phyloP scores from a whole-genome alignment of 2,888 invertebrate genomes.

The Napeogenes inachia region DNA sequence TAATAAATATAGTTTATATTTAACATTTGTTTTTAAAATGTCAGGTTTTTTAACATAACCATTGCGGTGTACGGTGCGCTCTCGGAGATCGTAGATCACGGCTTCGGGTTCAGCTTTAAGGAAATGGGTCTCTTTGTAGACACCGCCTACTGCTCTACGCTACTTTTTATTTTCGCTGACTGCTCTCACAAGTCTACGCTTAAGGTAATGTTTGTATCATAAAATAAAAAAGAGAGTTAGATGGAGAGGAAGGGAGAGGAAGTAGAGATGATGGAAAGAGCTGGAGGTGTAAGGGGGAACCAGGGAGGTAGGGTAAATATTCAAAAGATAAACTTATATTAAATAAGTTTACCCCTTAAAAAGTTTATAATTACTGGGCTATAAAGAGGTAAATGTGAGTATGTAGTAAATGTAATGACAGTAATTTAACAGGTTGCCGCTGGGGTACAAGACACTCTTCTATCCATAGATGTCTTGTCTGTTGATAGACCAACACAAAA shows the following conservation, averaged over 20 bases:
- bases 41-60: conserved; percentile 81
- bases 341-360: too few relatives aligned
- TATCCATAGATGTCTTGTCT: conserved; percentile 76
- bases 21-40: too few relatives aligned
- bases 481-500: conserved; percentile 78
- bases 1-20: neutral
- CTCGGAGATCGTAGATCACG: conserved; percentile 82
- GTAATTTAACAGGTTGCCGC: conserved; percentile 73
- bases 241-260: too few relatives aligned
- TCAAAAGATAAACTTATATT: neutral
- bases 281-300: too few relatives aligned
- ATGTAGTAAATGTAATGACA: neutral
- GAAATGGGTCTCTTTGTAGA: conserved; percentile 82
- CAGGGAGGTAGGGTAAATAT: too few relatives aligned
- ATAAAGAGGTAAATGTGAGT: too few relatives aligned
- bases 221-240: too few relatives aligned
- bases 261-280: too few relatives aligned
- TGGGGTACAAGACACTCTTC: conserved; percentile 79
- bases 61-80: conserved; percentile 82
- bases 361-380: too few relatives aligned
- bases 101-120: conserved; percentile 81
- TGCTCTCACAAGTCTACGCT: conserved; percentile 81
- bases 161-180: conserved; percentile 81
- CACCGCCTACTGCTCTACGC: conserved; percentile 77
- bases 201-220: conserved; percentile 47